phyloP scores from a whole-genome alignment of 1,140 invertebrate species.

The Drosophila eugracilis region DNA sequence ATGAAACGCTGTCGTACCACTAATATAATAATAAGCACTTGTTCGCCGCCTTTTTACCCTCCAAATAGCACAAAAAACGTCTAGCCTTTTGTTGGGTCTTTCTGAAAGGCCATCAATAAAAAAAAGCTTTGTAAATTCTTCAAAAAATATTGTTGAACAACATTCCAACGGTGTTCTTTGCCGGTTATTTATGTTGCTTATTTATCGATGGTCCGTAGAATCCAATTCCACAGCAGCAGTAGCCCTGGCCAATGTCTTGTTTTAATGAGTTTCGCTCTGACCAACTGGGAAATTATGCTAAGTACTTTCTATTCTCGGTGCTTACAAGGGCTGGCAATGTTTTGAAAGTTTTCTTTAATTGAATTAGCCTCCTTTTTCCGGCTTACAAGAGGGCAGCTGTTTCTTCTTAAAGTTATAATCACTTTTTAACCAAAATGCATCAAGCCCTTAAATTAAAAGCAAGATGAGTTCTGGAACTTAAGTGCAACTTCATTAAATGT shows the following conservation, averaged over 20 bases:
- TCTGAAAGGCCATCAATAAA: slow-evolving; percentile 49
- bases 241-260: slow-evolving; percentile 38
- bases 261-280: slow-evolving; percentile 60
- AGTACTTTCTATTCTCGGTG: slow-evolving; percentile 56
- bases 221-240: slow-evolving; percentile 8
- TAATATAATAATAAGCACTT: slow-evolving; percentile 81
- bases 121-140: slow-evolving; percentile 50
- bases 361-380: slow-evolving; percentile 49
- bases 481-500: slow-evolving; percentile 7
- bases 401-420: slow-evolving; percentile 27
- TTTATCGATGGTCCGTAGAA: slow-evolving; percentile 42
- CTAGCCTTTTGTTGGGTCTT: slow-evolving; percentile 48
- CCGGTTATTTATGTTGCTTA: slow-evolving; percentile 59
- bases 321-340: slow-evolving; percentile 52
- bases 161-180: slow-evolving; percentile 17
- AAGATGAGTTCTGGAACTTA: not conserved
- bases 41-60: slow-evolving; percentile 6
- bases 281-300: slow-evolving; percentile 46
- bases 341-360: slow-evolving; percentile 75
- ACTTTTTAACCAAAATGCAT: slow-evolving; percentile 3
- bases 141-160: slow-evolving; percentile 40
- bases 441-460: slow-evolving; percentile 10
- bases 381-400: slow-evolving; percentile 8
- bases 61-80: slow-evolving; percentile 9
- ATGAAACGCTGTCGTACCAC: slow-evolving; percentile 65